phyloP scores from a whole-genome alignment of 2,797 vertebrate species.

The Botia almorhae region DNA sequence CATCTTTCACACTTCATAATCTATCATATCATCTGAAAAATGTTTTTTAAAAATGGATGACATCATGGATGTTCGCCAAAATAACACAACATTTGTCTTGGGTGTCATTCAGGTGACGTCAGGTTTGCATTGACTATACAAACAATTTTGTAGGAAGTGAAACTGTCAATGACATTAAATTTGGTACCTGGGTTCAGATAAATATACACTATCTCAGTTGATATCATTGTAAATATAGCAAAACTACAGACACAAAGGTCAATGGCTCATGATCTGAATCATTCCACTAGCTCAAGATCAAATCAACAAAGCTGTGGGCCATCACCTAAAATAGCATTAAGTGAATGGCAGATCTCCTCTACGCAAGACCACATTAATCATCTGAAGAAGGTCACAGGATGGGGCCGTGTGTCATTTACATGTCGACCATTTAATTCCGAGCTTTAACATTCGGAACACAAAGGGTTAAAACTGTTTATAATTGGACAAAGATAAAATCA shows the following conservation, averaged over 20 bases:
- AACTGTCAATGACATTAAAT: background rate
- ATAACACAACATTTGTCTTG: conserved; percentile 8
- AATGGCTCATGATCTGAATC: background rate
- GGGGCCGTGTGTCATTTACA: conserved; percentile 6
- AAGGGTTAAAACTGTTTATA: background rate
- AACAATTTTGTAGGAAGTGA: conserved; percentile 3
- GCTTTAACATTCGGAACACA: background rate
- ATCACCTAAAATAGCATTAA: conserved; percentile 30
- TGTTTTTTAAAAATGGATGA: background rate
- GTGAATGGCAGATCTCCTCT: conserved; percentile 6
- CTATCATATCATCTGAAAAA: background rate
- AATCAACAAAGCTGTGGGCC: conserved; percentile 5
- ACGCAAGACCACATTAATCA: conserved; percentile 12
- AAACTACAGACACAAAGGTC: background rate
- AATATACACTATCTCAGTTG: background rate
- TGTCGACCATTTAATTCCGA: background rate
- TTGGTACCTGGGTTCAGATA: background rate
- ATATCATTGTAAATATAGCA: too few species aligned
- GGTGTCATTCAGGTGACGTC: background rate
- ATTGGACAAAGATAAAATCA: background rate
- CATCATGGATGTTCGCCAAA: conserved; percentile 1
- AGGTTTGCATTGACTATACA: background rate
- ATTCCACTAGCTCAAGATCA: conserved; percentile 22
- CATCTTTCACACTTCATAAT: background rate
- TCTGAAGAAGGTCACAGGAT: conserved; percentile 11